These are phyloP conservation scores for Camelus dromedarius DNA, from an alignment of 2,113 vertebrate genomes.

Conservation along the genomic window DNA sequence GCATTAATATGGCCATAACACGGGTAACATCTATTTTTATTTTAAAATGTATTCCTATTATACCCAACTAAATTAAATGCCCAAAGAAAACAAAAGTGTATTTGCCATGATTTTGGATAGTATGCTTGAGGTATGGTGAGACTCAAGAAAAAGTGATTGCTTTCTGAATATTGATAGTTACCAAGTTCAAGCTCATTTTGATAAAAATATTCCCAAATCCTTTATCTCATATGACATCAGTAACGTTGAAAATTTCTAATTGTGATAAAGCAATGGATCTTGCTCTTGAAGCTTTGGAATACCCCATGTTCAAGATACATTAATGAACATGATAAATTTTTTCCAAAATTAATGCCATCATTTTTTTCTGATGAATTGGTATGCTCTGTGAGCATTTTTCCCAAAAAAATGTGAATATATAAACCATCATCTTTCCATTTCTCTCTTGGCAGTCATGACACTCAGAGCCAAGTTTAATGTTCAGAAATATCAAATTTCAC, in stretches of 20 bases:
- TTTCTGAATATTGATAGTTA: slow-evolving; percentile 54
- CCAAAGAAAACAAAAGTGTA: not conserved
- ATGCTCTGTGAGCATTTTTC: slow-evolving; percentile 7
- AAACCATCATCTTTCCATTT: not conserved
- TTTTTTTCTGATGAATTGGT: not conserved
- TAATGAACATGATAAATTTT: not conserved
- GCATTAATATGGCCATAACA: not conserved
- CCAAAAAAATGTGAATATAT: not conserved
- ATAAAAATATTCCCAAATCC: not conserved
- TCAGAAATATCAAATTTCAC: not conserved
- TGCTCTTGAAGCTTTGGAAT: not conserved
- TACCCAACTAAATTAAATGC: not conserved
- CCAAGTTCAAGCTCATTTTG: not conserved
- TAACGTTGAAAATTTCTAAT: slow-evolving; percentile 16
- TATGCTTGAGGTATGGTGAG: not conserved
- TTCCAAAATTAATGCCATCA: not conserved
- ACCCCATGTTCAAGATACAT: not conserved
- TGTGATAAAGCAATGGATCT: not conserved
- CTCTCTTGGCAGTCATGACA: not conserved
- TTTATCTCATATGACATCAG: slow-evolving; percentile 1
- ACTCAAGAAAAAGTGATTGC: not conserved
- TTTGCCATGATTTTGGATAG: not conserved
- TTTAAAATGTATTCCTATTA: not conserved
- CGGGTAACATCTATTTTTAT: slow-evolving; percentile 7
- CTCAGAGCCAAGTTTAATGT: not conserved